These are phyloP conservation scores for Antechinus stuartii DNA, from an alignment of 2,113 vertebrate species.

Conservation along the genomic window DNA sequence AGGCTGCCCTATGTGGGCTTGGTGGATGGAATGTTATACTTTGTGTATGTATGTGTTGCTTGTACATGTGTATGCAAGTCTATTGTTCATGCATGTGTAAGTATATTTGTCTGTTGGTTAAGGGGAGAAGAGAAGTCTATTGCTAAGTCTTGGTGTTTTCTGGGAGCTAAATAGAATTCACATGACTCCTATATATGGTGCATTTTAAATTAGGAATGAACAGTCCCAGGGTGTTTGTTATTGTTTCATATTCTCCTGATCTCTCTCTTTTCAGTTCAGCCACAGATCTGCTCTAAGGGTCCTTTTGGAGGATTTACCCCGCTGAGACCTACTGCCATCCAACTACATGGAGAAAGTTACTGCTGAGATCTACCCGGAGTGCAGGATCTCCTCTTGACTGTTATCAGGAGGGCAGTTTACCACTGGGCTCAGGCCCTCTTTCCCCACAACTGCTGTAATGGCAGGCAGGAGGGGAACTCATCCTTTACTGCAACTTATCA, in stretches of 20 bases:
- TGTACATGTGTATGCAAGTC: background rate
- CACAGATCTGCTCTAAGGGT: constrained; percentile 71
- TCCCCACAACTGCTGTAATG: background rate
- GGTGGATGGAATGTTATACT: background rate
- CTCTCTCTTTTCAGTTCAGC: constrained; percentile 70
- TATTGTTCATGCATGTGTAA: background rate
- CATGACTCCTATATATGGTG: background rate
- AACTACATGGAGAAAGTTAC: constrained; percentile 59
- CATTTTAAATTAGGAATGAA: background rate
- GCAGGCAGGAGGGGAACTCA: background rate
- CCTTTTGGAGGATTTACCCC: background rate
- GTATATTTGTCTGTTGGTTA: background rate
- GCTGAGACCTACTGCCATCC: constrained; percentile 1
- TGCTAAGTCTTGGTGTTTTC: background rate
- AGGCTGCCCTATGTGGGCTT: background rate
- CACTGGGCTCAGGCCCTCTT: background rate
- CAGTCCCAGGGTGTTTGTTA: background rate
- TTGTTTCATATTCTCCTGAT: background rate
- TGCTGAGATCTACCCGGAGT: background rate
- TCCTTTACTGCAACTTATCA: background rate
- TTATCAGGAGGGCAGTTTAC: constrained; percentile 45
- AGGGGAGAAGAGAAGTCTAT: background rate
- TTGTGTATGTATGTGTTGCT: background rate
- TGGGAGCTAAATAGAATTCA: background rate
- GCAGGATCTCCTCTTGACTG: background rate